Evolutionary conservation across 2,888 invertebrate genomes (phyloP), one percentile per base, ranked within the genome.

Genomic region (Galerucella calmariensis): DNA sequence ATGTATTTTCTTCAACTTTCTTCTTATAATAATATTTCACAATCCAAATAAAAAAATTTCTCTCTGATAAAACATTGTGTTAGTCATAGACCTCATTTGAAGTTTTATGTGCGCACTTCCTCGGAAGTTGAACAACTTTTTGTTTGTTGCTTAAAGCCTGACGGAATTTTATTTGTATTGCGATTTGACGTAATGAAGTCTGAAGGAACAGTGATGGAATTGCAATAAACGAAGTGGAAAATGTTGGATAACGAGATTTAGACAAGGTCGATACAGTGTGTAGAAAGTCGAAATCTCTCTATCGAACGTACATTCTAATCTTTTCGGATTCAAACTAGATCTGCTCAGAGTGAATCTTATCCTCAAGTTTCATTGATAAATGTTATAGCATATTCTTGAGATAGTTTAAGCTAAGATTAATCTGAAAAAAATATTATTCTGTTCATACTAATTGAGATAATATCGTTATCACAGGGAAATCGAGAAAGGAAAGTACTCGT

Each of bases 221-320:
- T 74, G 74, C 67, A 67, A 67, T 67, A 74, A 74, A 67, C 74
- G 74, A 74, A 74, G 74, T 71, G 74, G 74, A 74, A 74, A 74
- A 74, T 74, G 74, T 74, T 63, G 62, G 62, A 67, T 71, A 74
- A 74, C 67, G 74, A 71, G 71, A 70, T 74, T 71, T 71, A 58
- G 58, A 67, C 71, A 71, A 74, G 70, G 74, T 70, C 74, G 70
- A 58, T 68, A 63, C 68, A 48, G 16, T 65, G 20, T 46, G 58
- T 63, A 35, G 63, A 63, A 56, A 69, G 58, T 63, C 58, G 48
- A 46, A 11, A 16, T 73, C 16, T 66, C 35, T 24, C 35, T 41
- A 41, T 59, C 56, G 41, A 65, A n/a, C 20, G 11, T 65, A 48
- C 20, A n/a, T n/a, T 12, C 8, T 41, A 41, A 41, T 41, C 35